These are phyloP conservation scores for Theonella swinhoei DNA, from an alignment of 37 sponge, comb jelly and placozoan genomes.

Conservation along the genomic window DNA sequence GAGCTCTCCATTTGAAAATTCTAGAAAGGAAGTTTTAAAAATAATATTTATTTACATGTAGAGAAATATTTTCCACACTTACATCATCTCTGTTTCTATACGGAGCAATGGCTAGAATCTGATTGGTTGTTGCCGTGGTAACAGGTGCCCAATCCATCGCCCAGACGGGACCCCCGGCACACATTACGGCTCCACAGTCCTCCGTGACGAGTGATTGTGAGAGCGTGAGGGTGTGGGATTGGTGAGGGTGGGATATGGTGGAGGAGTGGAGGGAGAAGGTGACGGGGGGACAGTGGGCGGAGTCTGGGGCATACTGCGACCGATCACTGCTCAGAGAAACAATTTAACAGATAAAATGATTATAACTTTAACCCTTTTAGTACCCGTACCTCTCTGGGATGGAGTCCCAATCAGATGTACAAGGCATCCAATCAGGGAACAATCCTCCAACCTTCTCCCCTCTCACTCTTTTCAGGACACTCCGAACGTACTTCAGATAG, in stretches of 20 bases:
- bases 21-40: neutral
- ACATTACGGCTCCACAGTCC: constrained; percentile 9
- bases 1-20: constrained; percentile 16
- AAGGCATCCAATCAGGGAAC: neutral
- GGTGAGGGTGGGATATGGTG: neutral
- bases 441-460: neutral
- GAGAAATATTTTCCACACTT: neutral
- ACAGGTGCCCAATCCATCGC: constrained; percentile 57
- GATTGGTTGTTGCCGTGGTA: neutral
- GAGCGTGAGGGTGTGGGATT: constrained; percentile 17
- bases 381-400: neutral
- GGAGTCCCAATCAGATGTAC: neutral
- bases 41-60: neutral
- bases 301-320: neutral
- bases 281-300: neutral
- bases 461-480: neutral
- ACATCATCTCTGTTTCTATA: constrained; percentile 42
- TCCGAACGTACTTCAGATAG: neutral
- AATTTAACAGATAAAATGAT: too few relatives aligned
- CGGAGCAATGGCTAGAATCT: constrained; percentile 24
- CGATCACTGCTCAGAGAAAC: neutral
- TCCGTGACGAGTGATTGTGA: neutral
- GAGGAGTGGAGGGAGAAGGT: constrained; percentile 7
- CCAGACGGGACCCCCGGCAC: constrained; percentile 53
- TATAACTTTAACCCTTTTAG: neutral